A percentile compares a stretch with the other conserved stretches of the same genome.
Evolutionary conservation across 2,888 invertebrate genomes (phyloP).

Genomic region (Pandemis heparana): DNA sequence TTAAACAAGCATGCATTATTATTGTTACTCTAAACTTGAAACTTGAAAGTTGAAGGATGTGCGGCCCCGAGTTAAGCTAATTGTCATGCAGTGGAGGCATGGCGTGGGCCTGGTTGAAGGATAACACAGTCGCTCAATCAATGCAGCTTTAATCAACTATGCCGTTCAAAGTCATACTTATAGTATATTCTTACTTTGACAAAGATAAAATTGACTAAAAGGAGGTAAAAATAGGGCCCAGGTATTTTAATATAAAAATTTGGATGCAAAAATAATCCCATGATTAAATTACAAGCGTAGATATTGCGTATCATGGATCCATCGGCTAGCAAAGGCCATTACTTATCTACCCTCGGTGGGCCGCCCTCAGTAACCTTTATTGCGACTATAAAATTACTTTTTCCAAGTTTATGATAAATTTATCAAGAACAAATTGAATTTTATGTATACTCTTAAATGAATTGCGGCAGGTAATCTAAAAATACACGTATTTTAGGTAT

Average conservation of each 20-base stretch:
- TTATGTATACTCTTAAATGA: slow-evolving; percentile 13
- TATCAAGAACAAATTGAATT: slow-evolving; percentile 31
- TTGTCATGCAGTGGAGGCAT: slow-evolving; percentile 22
- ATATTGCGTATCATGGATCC: slow-evolving; percentile 28
- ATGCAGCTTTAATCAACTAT: neutral
- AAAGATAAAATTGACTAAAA: neutral
- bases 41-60: slow-evolving; percentile 2
- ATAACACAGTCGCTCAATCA: slow-evolving; percentile 8
- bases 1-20: neutral
- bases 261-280: neutral
- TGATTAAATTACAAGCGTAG: slow-evolving; percentile 19
- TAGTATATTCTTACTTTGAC: neutral
- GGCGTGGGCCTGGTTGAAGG: neutral
- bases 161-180: neutral
- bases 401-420: slow-evolving; percentile 36
- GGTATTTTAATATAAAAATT: slow-evolving; percentile 4
- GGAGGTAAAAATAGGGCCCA: neutral
- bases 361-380: slow-evolving; percentile 28
- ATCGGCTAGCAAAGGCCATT: slow-evolving; percentile 23
- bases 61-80: neutral
- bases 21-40: neutral
- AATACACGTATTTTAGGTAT: neutral
- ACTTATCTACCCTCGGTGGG: slow-evolving; percentile 19
- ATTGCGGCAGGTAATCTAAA: slow-evolving; percentile 10
- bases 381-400: slow-evolving; percentile 37